Evolutionary conservation across 2,797 vertebrate genomes (phyloP).

Genomic region (Kryptolebias ocellatus): DNA sequence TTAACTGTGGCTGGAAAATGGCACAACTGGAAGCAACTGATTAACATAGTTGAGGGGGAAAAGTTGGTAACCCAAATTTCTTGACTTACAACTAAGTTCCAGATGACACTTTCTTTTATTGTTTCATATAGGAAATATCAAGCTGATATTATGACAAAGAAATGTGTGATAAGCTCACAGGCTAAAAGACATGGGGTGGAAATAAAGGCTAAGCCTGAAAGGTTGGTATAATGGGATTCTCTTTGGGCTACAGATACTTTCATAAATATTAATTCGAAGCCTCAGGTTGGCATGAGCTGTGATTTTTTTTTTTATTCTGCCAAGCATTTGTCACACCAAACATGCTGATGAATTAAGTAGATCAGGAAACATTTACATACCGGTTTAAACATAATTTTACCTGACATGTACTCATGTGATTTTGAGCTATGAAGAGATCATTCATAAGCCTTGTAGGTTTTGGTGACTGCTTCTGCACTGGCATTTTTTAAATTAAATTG

Average conservation of each 20-base stretch:
- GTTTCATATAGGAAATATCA: constrained; percentile 6
- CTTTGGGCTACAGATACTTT: constrained; percentile 46
- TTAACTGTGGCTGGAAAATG: constrained; percentile 48
- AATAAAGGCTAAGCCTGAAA: constrained; percentile 40
- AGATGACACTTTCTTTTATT: constrained; percentile 27
- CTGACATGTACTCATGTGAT: constrained; percentile 25
- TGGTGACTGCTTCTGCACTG: neutral
- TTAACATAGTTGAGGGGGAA: constrained; percentile 49
- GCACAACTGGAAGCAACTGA: constrained; percentile 48
- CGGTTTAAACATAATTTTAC: constrained; percentile 39
- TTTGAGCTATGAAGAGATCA: constrained; percentile 19
- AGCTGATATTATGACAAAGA: constrained; percentile 25
- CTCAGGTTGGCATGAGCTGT: constrained; percentile 35
- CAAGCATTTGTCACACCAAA: constrained; percentile 52
- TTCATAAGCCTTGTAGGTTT: neutral
- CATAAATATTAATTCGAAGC: constrained; percentile 61
- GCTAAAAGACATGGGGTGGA: constrained; percentile 25
- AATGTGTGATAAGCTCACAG: constrained; percentile 29
- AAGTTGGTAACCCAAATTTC: constrained; percentile 22
- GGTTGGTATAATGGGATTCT: constrained; percentile 34
- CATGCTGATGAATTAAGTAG: constrained; percentile 55
- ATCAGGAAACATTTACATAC: constrained; percentile 52
- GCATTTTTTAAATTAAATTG: neutral
- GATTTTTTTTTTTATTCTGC: constrained; percentile 51
- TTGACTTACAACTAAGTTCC: constrained; percentile 25